Percentiles rank a stretch among this genome's conserved stretches.
Conservation (phyloP, 2,888 invertebrate species). For the Hydrotaea cyrtoneurina region DNA sequence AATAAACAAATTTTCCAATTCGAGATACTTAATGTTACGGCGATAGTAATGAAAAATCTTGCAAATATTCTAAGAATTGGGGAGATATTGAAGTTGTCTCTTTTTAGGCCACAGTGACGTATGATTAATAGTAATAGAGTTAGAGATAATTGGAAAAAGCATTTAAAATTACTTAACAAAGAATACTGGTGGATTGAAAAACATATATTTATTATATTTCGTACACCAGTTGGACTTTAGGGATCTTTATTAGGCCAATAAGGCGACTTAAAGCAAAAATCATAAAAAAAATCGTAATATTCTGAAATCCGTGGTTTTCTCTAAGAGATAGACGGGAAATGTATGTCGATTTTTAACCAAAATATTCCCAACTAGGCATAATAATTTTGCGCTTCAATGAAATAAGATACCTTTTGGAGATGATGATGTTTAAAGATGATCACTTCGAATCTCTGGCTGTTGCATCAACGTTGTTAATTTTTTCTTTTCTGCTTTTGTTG, state of each 20-base stretch:
- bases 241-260: no score
- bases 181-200: no score
- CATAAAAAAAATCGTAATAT: no score
- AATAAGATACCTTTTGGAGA: slow-evolving; percentile 70
- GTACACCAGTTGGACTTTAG: no score
- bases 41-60: neutral
- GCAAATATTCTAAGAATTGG: neutral
- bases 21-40: no score
- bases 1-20: no score
- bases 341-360: slow-evolving; percentile 46
- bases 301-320: slow-evolving; percentile 25
- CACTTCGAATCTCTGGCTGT: slow-evolving; percentile 59
- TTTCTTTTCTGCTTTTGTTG: slow-evolving; percentile 40
- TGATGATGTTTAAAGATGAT: slow-evolving; percentile 68
- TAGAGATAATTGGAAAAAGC: neutral
- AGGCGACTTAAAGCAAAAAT: no score
- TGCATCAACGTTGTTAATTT: no score
- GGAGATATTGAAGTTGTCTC: neutral
- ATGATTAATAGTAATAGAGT: slow-evolving; percentile 27
- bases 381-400: slow-evolving; percentile 73
- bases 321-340: no score
- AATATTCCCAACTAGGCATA: slow-evolving; percentile 69
- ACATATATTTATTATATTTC: no score
- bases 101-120: neutral
- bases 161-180: neutral